Conservation (phyloP, 2,888 invertebrate species). For the Galerucella nymphaeae region DNA sequence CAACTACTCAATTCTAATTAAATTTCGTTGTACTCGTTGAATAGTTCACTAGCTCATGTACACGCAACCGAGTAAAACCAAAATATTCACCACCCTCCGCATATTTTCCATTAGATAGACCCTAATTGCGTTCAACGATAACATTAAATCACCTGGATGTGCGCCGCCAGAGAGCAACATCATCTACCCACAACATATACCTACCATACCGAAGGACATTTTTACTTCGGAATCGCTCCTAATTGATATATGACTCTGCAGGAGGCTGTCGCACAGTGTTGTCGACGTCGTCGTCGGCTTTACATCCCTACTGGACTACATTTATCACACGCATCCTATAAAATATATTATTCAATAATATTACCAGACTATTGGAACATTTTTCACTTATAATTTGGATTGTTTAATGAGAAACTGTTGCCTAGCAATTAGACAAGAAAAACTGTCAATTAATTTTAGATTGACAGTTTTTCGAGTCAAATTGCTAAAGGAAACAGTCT, state of each 20-base stretch:
- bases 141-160: conserved; percentile 54
- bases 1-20: background rate
- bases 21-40: background rate
- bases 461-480: too few relatives aligned
- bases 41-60: background rate
- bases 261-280: conserved; percentile 49
- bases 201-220: conserved; percentile 44
- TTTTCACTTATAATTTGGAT: too few relatives aligned
- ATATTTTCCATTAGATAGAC: conserved; percentile 40
- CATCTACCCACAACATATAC: conserved; percentile 52
- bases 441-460: too few relatives aligned
- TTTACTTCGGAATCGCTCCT: conserved; percentile 53
- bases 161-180: conserved; percentile 41
- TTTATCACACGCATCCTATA: conserved; percentile 1
- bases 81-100: conserved; percentile 16
- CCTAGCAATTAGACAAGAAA: too few relatives aligned
- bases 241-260: conserved; percentile 61
- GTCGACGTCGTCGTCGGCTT: conserved; percentile 28
- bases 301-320: conserved; percentile 11
- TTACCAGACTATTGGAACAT: too few relatives aligned
- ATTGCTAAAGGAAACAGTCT: too few relatives aligned
- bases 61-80: background rate
- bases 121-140: conserved; percentile 45
- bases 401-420: too few relatives aligned
- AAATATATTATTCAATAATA: conserved; percentile 17